A percentile compares a stretch with the other conserved stretches of the same genome.
Conservation (phyloP, 1,140 invertebrate species). For the Camponotus pennsylvanicus region DNA sequence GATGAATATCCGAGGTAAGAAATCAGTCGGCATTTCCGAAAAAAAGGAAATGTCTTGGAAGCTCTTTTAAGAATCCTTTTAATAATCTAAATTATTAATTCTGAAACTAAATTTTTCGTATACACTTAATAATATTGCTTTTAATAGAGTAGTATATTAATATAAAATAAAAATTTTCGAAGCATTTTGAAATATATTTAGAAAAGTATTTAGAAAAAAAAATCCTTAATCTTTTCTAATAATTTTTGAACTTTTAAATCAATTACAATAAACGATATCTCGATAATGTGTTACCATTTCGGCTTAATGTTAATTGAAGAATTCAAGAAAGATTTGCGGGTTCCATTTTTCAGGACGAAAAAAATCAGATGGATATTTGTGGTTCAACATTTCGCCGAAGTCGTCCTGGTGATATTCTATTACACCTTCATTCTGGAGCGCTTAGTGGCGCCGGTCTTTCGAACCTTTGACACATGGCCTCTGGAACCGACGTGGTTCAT, state of each 20-base stretch:
- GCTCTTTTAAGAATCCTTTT: too few species aligned
- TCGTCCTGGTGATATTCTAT: conserved; percentile 92
- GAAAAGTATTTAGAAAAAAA: too few species aligned
- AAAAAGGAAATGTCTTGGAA: neutral
- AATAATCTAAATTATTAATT: too few species aligned
- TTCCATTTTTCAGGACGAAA: conserved; percentile 87
- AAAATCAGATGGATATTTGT: conserved; percentile 93
- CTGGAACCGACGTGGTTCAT: conserved; percentile 88
- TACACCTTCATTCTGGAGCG: conserved; percentile 92
- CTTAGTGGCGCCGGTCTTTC: conserved; percentile 91
- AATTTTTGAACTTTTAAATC: neutral
- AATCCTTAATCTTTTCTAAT: too few species aligned
- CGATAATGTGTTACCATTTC: too few species aligned
- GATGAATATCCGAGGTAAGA: conserved; percentile 93
- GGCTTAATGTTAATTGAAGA: neutral
- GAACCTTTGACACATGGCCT: conserved; percentile 89
- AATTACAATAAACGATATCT: neutral
- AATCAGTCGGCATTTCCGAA: neutral
- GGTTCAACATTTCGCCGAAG: conserved; percentile 90
- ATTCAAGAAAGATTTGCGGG: neutral
- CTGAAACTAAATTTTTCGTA: too few species aligned
- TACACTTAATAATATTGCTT: too few species aligned
- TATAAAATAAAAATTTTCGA: too few species aligned
- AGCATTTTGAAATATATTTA: too few species aligned
- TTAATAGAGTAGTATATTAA: too few species aligned